A percentile compares a stretch with the other conserved stretches of the same genome.
Evolutionary conservation across 2,797 vertebrate genomes (phyloP).

Genomic region (Gallinago stenura): DNA sequence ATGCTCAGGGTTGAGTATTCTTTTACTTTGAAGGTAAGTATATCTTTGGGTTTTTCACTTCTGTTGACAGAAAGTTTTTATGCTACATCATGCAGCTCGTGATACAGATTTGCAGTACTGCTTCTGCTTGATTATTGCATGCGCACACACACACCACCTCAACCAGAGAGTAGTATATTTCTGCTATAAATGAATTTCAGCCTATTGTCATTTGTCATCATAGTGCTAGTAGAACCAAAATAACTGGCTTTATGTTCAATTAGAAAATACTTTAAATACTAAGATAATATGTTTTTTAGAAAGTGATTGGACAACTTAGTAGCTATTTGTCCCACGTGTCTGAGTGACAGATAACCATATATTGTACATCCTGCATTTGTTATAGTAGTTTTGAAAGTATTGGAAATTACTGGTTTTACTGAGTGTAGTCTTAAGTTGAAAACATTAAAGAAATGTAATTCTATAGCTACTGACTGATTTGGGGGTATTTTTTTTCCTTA

Average conservation of each 20-base stretch:
- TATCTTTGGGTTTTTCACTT: not conserved
- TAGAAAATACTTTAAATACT: not conserved
- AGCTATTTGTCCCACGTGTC: not conserved
- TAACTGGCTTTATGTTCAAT: not conserved
- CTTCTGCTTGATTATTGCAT: not conserved
- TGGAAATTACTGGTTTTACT: not conserved
- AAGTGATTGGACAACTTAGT: not conserved
- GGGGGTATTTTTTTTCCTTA: not conserved
- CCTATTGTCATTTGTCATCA: not conserved
- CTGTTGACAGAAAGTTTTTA: not conserved
- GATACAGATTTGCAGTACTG: not conserved
- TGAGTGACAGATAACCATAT: not conserved
- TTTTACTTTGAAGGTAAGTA: not conserved
- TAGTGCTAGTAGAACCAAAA: not conserved
- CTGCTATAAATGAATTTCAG: not conserved
- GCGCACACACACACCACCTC: not conserved
- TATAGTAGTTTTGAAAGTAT: not conserved
- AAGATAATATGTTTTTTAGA: not conserved
- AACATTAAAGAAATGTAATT: not conserved
- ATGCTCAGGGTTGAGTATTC: not conserved
- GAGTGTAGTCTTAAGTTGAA: not conserved
- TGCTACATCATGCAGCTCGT: not conserved
- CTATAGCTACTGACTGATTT: not conserved
- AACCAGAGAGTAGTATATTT: not conserved
- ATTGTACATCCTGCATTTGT: not conserved